phyloP scores from a whole-genome alignment of 2,888 invertebrate genomes.

The Diarsia brunnea region DNA sequence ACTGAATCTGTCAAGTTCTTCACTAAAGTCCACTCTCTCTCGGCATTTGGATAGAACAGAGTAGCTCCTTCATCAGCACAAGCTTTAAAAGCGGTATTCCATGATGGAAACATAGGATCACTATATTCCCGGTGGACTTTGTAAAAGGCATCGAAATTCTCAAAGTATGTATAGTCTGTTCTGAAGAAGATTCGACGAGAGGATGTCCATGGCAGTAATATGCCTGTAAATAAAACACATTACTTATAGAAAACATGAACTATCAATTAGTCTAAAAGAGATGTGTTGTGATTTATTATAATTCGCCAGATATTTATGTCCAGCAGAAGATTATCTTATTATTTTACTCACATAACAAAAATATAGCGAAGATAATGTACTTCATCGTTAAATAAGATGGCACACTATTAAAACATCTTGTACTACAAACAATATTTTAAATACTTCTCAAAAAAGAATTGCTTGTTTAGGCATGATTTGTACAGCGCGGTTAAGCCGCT shows the following conservation, averaged over 20 bases:
- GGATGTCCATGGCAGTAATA: constrained; percentile 38
- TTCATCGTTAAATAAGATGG: constrained; percentile 26
- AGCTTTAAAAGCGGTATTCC: constrained; percentile 68
- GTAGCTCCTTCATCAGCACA: constrained; percentile 74
- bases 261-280: background rate
- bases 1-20: constrained; percentile 62
- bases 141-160: constrained; percentile 73
- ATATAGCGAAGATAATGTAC: constrained; percentile 5
- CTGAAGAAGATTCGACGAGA: constrained; percentile 69
- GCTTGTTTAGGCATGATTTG: background rate
- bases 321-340: background rate
- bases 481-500: constrained; percentile 3
- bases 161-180: constrained; percentile 73
- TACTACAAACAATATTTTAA: constrained; percentile 20
- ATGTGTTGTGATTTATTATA: background rate
- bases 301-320: background rate
- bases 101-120: constrained; percentile 47
- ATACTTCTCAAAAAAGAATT: background rate
- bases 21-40: constrained; percentile 70
- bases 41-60: constrained; percentile 72
- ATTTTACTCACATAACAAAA: constrained; percentile 41
- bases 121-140: constrained; percentile 70
- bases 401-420: constrained; percentile 1
- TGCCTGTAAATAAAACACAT: constrained; percentile 47
- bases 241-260: background rate